Evolutionary conservation across 2,888 invertebrate species (phyloP).

Genomic region (Criorhina ranunculi): DNA sequence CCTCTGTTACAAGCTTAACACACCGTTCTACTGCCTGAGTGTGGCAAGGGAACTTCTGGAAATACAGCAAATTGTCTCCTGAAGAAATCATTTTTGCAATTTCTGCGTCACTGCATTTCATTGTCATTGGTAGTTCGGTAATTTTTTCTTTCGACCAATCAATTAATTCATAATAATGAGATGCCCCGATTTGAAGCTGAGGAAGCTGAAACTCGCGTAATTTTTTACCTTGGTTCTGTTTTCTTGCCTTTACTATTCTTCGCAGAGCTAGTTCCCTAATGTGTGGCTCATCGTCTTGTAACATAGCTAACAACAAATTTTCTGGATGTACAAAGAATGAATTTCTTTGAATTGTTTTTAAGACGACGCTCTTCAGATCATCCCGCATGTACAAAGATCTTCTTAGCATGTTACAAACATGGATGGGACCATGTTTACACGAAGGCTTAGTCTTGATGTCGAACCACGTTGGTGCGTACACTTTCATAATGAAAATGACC

Average conservation of each 20-base stretch:
- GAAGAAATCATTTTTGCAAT: not conserved
- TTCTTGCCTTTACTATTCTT: conserved; percentile 23
- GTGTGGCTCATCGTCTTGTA: conserved; percentile 21
- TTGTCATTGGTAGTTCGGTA: conserved; percentile 29
- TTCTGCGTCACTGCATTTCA: conserved; percentile 4
- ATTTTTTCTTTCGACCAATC: conserved; percentile 49
- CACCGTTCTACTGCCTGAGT: too few species aligned
- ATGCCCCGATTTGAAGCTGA: conserved; percentile 37
- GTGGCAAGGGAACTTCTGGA: too few species aligned
- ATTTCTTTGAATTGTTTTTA: conserved; percentile 21
- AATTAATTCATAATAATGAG: too few species aligned
- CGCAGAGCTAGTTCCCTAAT: conserved; percentile 29
- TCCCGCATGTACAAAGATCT: conserved; percentile 15
- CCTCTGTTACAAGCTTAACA: too few species aligned
- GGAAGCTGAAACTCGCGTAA: conserved; percentile 37
- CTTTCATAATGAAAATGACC: too few species aligned
- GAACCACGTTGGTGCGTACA: conserved; percentile 62
- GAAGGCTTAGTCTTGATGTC: conserved; percentile 50
- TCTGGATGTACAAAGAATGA: too few species aligned
- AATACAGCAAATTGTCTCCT: too few species aligned
- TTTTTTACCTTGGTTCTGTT: not conserved
- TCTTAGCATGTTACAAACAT: conserved; percentile 38
- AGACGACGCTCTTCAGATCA: conserved; percentile 28
- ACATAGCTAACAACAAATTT: conserved; percentile 58
- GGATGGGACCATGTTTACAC: conserved; percentile 39